Base-by-base conservation (phyloP, 2,888 invertebrate genomes). In the Electrophaes corylata region DNA sequence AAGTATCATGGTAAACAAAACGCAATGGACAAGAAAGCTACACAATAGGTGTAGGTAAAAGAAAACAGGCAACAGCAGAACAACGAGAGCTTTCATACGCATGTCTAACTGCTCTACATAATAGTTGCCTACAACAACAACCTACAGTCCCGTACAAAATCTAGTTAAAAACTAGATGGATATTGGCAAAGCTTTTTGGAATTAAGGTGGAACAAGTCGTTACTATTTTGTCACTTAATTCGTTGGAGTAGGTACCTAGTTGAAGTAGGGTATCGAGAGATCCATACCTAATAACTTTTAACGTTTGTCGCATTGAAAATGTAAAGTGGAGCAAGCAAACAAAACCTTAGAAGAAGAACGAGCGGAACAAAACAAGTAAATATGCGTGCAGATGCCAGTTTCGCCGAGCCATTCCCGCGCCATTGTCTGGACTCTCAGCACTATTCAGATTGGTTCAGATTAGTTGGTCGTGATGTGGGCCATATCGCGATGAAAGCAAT, bases 401-500 rank as follows among this genome's bases (percentile, higher is more conserved):
- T 66, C 56, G 63, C 60, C 50, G 47, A 61, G 45, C 37, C 55
- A 37, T 65, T 67, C 62, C 63, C 59, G 62, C 59, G 56, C 63
- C 47, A 63, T 66, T 68, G 66, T 66, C 49, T 62, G 54, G 55
- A 58, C 59, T 39, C 40, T n/a, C 16, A 57, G 14, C 43, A 26
- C 43, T 4, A 49, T 43, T 54, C 56, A 79, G 79, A 78, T 79
- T 71, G 67, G 71, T 64, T 64, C 62, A 75, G 78, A 79, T 80
- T 77, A 78, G 63, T 62, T 66, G 61, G 67, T 83, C 84, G 83
- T 83, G 83, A 83, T 76, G 77, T 75, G 73, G 73, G 59, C 69
- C 76, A 71, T 84, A 86, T 84, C 86, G 72, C 74, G 84, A 84
- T 86, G 85, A 84, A 87, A 86, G 83, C 81, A 67, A 81, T 80